Evolutionary conservation across 2,888 invertebrate genomes (phyloP).

Genomic region (Tribolium freemani): DNA sequence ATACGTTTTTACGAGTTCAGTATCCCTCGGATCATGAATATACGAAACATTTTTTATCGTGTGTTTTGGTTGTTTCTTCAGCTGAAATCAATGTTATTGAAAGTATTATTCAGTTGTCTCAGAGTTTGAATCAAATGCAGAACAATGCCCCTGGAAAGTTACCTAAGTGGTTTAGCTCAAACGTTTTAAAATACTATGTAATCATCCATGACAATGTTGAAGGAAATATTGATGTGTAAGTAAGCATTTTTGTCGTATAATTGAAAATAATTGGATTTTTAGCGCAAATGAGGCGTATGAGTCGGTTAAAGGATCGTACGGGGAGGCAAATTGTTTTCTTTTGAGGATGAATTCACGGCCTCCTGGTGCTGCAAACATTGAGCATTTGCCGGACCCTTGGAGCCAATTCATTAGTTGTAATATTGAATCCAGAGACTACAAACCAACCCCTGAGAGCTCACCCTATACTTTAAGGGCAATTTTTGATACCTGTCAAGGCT

Average conservation of each 20-base stretch:
- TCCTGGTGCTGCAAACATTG: slow-evolving; percentile 69
- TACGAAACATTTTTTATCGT: slow-evolving; percentile 88
- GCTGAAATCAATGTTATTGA: slow-evolving; percentile 85
- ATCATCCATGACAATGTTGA: slow-evolving; percentile 87
- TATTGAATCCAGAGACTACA: slow-evolving; percentile 57
- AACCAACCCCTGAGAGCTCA: slow-evolving; percentile 58
- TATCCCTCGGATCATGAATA: slow-evolving; percentile 97
- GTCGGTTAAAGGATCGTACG: slow-evolving; percentile 89
- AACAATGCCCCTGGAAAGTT: slow-evolving; percentile 82
- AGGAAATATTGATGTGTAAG: slow-evolving; percentile 83
- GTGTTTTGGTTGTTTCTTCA: slow-evolving; percentile 82
- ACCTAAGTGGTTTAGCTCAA: slow-evolving; percentile 86
- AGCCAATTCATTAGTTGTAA: slow-evolving; percentile 78
- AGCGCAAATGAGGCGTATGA: slow-evolving; percentile 90
- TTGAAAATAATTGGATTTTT: slow-evolving; percentile 31
- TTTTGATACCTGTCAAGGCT: slow-evolving; percentile 71
- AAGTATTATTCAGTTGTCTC: slow-evolving; percentile 83
- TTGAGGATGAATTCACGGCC: slow-evolving; percentile 89
- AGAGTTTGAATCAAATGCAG: slow-evolving; percentile 85
- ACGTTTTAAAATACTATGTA: slow-evolving; percentile 90
- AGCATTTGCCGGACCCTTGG: slow-evolving; percentile 88
- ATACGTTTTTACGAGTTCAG: slow-evolving; percentile 89
- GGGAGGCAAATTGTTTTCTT: slow-evolving; percentile 88
- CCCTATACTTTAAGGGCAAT: slow-evolving; percentile 56
- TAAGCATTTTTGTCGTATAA: not conserved